These are phyloP conservation scores for Ips nitidus DNA, from an alignment of 1,140 invertebrate species.

Conservation along the genomic window DNA sequence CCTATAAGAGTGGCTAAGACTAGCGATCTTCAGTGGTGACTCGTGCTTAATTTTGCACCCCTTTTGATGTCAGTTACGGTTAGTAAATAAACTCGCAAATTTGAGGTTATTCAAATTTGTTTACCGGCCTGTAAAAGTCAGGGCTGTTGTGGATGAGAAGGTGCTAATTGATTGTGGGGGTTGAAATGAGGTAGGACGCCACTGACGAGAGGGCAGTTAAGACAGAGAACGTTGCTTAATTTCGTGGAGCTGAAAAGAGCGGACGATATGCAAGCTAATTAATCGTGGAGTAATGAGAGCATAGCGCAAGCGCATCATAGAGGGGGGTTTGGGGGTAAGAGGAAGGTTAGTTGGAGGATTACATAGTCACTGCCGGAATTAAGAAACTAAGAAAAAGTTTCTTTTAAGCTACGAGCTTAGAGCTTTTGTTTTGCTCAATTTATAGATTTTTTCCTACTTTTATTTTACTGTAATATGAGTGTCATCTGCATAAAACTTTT, in stretches of 20 bases:
- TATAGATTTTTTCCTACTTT: no score
- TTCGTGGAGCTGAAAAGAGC: constrained; percentile 51
- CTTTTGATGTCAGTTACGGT: neutral
- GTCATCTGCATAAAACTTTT: no score
- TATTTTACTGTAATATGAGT: no score
- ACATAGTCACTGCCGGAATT: constrained; percentile 33
- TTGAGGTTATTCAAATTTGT: no score
- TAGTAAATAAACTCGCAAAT: no score
- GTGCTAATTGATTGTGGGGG: neutral
- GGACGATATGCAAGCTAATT: constrained; percentile 55
- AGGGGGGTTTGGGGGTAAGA: constrained; percentile 22
- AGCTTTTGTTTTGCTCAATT: no score
- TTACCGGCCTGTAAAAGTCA: neutral
- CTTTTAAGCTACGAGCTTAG: no score
- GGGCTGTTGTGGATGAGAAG: neutral
- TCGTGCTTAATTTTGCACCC: constrained; percentile 6
- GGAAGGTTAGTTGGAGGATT: constrained; percentile 34
- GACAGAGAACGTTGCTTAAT: constrained; percentile 46
- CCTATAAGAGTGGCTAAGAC: constrained; percentile 49
- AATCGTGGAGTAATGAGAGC: constrained; percentile 54
- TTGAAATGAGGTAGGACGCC: neutral
- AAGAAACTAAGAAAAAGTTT: constrained; percentile 15
- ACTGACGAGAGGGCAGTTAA: constrained; percentile 30
- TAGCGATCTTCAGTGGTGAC: constrained; percentile 35
- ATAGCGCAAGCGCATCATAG: constrained; percentile 49